Base-by-base conservation (phyloP, 2,888 invertebrate species). In the Agrotis puta region DNA sequence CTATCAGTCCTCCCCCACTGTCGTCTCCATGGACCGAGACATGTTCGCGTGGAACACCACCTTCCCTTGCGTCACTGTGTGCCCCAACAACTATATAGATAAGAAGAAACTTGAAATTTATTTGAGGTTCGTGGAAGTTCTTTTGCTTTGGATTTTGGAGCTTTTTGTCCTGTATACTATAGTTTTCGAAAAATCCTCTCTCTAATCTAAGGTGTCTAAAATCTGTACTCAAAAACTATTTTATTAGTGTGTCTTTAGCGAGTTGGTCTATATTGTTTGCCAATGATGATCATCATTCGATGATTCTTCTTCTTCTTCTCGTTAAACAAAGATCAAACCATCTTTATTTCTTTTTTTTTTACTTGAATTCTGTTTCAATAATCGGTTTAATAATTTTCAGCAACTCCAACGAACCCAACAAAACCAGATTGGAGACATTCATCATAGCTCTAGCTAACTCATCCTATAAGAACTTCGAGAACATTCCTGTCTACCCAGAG, bases 1-100 rank as follows among this genome's bases (percentile, higher is more conserved):
- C 39, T 98, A 97, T 88, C 97, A 97, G 90, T 97, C 97, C 54
- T 97, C 97, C 9, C 97, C 98, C 2, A 97, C 97, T 54, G 97
- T 97, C 7, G 97, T 98, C 47, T 97, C 98, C 24, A 97, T 97
- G 97, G 97, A 98, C 89, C 94, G 97, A 2, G 97, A 98, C 88
- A 97, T 97, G 94, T 97, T 97, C 78, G 96, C 97, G 0, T 98
- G 97, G 97, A 97, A 97, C 84, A 97, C 98, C 3, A 97, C 97
- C 1, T 97, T 97, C 83, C 98, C 98, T 0, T 95, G 97, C 47
- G 93, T 97, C 64, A 97, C 98, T 0, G 96, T 98, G 63, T 98
- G 98, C 81, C 97, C 97, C 0, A 90, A 94, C 5, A 93, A 90
- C 20, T 97, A 96, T 81, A 88, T 97, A 50, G 97, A 97, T 84